Evolutionary conservation across 2,113 vertebrate species (phyloP).

Genomic region (Bettongia penicillata): DNA sequence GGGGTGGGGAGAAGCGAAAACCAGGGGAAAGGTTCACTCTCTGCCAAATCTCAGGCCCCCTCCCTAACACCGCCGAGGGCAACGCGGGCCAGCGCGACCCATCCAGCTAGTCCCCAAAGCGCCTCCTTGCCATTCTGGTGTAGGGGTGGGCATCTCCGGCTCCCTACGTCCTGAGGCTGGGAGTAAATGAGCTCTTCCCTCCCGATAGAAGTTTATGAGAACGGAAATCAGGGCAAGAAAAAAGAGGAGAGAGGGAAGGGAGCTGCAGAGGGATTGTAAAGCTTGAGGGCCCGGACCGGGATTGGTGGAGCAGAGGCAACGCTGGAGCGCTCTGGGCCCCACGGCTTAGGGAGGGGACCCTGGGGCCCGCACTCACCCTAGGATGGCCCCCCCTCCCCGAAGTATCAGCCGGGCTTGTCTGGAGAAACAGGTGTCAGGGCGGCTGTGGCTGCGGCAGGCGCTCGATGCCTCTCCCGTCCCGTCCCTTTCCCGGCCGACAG

Average conservation of each 20-base stretch:
- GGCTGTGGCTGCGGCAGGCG: not conserved
- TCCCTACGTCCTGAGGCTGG: not conserved
- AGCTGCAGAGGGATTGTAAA: not conserved
- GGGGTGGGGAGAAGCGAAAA: slow-evolving; percentile 50
- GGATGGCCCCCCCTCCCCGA: slow-evolving; percentile 30
- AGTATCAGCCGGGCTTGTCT: not conserved
- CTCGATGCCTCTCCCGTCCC: not conserved
- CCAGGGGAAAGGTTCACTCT: slow-evolving; percentile 47
- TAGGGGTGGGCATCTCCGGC: not conserved
- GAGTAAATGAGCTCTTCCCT: not conserved
- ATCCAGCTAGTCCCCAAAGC: not conserved
- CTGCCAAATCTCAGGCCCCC: not conserved
- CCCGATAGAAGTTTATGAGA: not conserved
- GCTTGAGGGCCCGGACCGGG: not conserved
- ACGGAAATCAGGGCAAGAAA: not conserved
- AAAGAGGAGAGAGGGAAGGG: not conserved
- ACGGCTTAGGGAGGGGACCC: not conserved
- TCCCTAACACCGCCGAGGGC: not conserved
- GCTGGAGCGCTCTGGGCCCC: not conserved
- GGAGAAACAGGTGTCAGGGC: slow-evolving; percentile 27
- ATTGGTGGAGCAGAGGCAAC: not conserved
- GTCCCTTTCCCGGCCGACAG: not conserved
- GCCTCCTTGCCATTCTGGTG: not conserved
- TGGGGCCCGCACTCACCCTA: not conserved
- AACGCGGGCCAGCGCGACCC: not conserved